These are phyloP conservation scores for Xiphophorus maculatus DNA, from an alignment of 2,113 vertebrate genomes.

Conservation along the genomic window DNA sequence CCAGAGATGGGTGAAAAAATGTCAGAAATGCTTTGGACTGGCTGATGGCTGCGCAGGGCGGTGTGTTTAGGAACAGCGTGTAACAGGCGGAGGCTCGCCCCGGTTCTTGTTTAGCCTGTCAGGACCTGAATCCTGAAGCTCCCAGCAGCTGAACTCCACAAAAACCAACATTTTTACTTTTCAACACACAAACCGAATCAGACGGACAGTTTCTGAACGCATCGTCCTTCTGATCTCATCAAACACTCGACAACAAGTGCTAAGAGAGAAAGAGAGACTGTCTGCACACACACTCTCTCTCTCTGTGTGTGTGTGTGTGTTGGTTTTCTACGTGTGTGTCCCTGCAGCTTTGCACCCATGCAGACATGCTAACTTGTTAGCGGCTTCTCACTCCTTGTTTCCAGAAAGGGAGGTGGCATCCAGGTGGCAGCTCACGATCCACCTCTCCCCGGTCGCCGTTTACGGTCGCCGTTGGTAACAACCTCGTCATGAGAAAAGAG, in stretches of 20 bases:
- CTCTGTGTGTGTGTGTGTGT: constrained; percentile 11
- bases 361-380: constrained; percentile 74
- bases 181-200: background rate
- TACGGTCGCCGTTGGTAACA: constrained; percentile 54
- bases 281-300: constrained; percentile 2
- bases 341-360: constrained; percentile 65
- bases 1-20: background rate
- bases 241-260: constrained; percentile 47
- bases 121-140: constrained; percentile 13
- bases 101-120: constrained; percentile 11
- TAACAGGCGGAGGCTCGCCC: constrained; percentile 19
- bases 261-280: constrained; percentile 41
- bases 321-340: constrained; percentile 14
- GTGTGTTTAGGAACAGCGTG: constrained; percentile 17
- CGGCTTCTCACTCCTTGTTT: constrained; percentile 70
- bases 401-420: constrained; percentile 67
- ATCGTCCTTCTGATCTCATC: background rate
- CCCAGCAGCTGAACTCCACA: background rate
- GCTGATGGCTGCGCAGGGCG: background rate
- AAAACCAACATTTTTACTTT: background rate
- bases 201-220: constrained; percentile 1
- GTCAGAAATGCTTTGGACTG: background rate
- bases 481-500: constrained; percentile 33
- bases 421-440: constrained; percentile 72
- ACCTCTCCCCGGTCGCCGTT: constrained; percentile 56